Percentiles rank a stretch among this genome's conserved stretches.
Conservation (phyloP, 2,113 vertebrate species). For the Pseudopipra pipra region DNA sequence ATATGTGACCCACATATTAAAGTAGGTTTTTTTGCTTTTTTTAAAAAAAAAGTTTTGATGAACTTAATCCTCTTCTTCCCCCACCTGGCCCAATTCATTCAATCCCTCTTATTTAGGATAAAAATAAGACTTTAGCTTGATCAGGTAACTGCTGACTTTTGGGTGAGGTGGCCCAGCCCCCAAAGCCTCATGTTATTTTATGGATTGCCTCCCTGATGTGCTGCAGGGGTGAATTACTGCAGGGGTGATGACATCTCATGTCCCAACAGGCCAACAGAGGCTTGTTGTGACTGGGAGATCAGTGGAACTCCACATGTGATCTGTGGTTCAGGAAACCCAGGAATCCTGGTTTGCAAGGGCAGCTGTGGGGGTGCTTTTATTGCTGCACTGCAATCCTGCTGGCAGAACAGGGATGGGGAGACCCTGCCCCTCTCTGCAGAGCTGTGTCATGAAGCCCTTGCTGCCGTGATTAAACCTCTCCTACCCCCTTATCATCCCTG, state of each 20-base stretch:
- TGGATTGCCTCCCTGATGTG: not conserved
- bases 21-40: not conserved
- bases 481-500: not conserved
- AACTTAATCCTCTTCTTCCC: not conserved
- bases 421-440: not conserved
- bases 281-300: not conserved
- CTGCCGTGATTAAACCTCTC: not conserved
- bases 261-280: not conserved
- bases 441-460: not conserved
- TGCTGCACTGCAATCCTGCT: not conserved
- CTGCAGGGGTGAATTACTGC: not conserved
- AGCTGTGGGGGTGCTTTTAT: rapidly evolving
- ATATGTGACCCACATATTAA: not conserved
- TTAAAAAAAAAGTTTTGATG: not conserved
- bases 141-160: not conserved
- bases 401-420: not conserved
- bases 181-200: not conserved
- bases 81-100: not conserved
- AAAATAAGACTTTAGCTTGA: not conserved
- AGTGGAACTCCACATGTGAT: not conserved
- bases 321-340: not conserved
- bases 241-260: not conserved
- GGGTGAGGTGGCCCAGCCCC: not conserved
- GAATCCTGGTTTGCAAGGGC: not conserved
- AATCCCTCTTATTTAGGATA: not conserved